Base-by-base conservation (phyloP, 92 coral and sea anemone genomes). In the Umimayanthus kanabou region DNA sequence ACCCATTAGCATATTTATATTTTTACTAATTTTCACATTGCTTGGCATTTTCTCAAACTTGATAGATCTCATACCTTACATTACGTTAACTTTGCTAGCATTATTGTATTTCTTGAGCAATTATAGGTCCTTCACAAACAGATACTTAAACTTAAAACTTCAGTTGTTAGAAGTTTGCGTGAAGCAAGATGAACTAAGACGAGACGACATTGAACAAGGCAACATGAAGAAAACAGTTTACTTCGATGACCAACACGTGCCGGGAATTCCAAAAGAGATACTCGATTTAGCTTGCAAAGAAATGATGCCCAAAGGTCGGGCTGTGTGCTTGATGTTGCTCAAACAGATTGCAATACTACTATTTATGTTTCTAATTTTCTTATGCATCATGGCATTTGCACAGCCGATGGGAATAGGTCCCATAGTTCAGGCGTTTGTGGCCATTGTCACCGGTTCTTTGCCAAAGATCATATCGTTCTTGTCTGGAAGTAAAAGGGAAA, bases 51-150 rank as follows among this genome's bases (percentile, higher is more conserved):
- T 73, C 9, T 73, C 78, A 23, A 73, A 73, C 45, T 22, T 42
- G 42, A 42, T 37, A 37, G 78, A 73, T 33, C 37, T 1, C 78
- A 25, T 73, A 7, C 78, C 78, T 13, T 73, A 73, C 0, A 42
- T 42, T 37, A 18, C 42, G 13, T 37, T 73, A 16, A 42, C 25
- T 33, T 37, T 73, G 42, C 90, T 88, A 16, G 81, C 80, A 23
- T 53, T 73, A 11, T 57, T 80, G 43, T 88, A 88, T 45, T 0
- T 88, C 25, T 53, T 85, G 74, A 53, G 90, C 49, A 80, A 61
- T 79, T 88, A 81, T 79, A 49, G 87, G 11, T 81, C 76, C 5
- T 88, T 81, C 26, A 88, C 90, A 5, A 80, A 73, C 9, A 72
- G 22, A 37, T 88, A 80, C 87, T 85, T 80, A n/a, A 79, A 72